Evolutionary conservation across 2,888 invertebrate species (phyloP).

Genomic region (Cephus nigrinus): DNA sequence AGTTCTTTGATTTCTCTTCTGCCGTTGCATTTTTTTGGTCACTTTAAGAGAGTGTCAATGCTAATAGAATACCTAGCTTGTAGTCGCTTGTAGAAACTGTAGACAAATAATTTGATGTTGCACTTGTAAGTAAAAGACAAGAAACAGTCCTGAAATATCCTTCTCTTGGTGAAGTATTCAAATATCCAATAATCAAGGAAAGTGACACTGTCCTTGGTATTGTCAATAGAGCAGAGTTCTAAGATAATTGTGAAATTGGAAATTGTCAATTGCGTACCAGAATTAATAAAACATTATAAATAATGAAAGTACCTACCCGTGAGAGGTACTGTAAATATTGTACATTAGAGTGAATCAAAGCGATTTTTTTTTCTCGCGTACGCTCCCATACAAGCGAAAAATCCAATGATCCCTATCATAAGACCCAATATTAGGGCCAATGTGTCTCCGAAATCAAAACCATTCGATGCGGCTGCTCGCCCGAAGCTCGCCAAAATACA

Average conservation of each 20-base stretch:
- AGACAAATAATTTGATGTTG: background rate
- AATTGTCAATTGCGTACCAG: background rate
- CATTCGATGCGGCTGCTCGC: slow-evolving; percentile 64
- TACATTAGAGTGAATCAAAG: slow-evolving; percentile 51
- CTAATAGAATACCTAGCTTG: background rate
- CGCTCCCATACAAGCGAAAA: slow-evolving; percentile 77
- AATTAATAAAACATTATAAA: background rate
- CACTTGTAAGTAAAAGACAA: background rate
- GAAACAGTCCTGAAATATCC: background rate
- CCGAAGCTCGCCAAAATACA: slow-evolving; percentile 34
- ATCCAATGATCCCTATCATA: slow-evolving; percentile 71
- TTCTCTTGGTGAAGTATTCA: background rate
- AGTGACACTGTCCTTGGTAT: background rate
- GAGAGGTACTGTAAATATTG: background rate
- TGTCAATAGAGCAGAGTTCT: background rate
- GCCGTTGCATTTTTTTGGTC: background rate
- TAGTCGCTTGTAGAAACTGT: background rate
- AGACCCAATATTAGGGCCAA: slow-evolving; percentile 75
- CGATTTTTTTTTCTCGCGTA: slow-evolving; percentile 74
- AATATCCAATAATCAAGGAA: background rate
- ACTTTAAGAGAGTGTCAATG: background rate
- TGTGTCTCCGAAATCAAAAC: slow-evolving; percentile 77
- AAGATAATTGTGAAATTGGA: background rate
- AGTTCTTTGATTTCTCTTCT: background rate
- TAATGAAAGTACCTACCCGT: background rate